Base-by-base conservation (phyloP, 2,888 invertebrate species). In the Hydropsyche betteni region DNA sequence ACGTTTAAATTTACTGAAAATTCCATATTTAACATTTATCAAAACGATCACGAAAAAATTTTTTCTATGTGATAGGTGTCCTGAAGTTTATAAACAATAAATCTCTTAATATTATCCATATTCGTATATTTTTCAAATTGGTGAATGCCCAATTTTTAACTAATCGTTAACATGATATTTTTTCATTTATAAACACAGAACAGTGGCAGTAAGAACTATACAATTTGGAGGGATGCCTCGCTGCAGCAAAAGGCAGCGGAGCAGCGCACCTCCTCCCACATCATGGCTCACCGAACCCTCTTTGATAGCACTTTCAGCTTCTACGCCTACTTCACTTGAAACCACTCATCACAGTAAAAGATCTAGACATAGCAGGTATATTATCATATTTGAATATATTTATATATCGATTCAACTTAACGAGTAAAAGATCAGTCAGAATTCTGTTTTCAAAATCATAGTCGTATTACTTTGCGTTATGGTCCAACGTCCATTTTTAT, bases 161-260 rank as follows among this genome's bases (percentile, higher is more conserved):
- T 24, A 24, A 24, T 24, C 24, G 2, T 24, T 24, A 24, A 24
- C 24, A 24, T 24, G 24, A 2, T 24, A n/a, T 24, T 24, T 10
- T 33, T 68, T 68, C 7, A 2, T 61, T 61, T 61, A 8, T 16
- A 24, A 24, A 24, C 24, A 44, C 44, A 44, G 44, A 69, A 44
- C 44, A 51, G 69, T 51, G 69, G 69, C 69, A 44, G 24, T 69
- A 10, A 70, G 70, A 24, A 16, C 5, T n/a, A 34, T 12, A n/a
- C 55, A 53, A n/a, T 53, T 76, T 69, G 76, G 83, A 50, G 83
- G 83, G 51, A 88, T 88, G 88, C 88, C 87, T 79, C 88, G 88
- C 78, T 87, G 87, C 84, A 88, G 87, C 82, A 88, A 88, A 82
- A 85, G 88, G 78, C 86, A 87, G 80, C 86, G 88, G 78, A 86